A percentile compares a stretch with the other conserved stretches of the same genome.
Conservation (phyloP, 2,888 invertebrate species). For the Dinocampus coccinellae region DNA sequence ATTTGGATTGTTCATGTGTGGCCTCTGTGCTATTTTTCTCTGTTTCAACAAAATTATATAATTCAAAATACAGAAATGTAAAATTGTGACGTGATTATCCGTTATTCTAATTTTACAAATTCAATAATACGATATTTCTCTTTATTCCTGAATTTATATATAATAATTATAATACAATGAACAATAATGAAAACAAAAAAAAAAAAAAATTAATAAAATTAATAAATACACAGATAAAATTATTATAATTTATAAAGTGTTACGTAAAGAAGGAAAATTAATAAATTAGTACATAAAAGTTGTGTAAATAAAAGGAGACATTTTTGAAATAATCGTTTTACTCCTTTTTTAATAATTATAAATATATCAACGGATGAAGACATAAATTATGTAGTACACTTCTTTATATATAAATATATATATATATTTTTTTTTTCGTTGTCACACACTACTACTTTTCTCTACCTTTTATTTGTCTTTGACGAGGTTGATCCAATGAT, state of each 20-base stretch:
- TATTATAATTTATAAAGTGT: too few relatives aligned
- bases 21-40: not conserved
- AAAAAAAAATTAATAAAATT: not conserved
- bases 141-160: not conserved
- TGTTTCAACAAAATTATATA: not conserved
- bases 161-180: not conserved
- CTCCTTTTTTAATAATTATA: slow-evolving; percentile 41
- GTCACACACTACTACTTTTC: slow-evolving; percentile 40
- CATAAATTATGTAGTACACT: slow-evolving; percentile 48
- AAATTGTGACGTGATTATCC: not conserved
- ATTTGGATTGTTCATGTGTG: slow-evolving; percentile 18
- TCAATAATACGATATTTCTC: too few relatives aligned
- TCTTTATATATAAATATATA: not conserved
- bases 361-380: slow-evolving; percentile 43
- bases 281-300: too few relatives aligned
- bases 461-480: slow-evolving; percentile 19
- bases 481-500: slow-evolving; percentile 18
- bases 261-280: too few relatives aligned
- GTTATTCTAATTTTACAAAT: not conserved
- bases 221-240: too few relatives aligned
- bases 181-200: not conserved
- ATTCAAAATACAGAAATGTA: not conserved
- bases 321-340: not conserved
- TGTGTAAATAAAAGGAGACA: not conserved
- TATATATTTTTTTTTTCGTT: slow-evolving; percentile 34